phyloP scores from a whole-genome alignment of 2,888 invertebrate species.

The Liopterus haemorrhoidalis region DNA sequence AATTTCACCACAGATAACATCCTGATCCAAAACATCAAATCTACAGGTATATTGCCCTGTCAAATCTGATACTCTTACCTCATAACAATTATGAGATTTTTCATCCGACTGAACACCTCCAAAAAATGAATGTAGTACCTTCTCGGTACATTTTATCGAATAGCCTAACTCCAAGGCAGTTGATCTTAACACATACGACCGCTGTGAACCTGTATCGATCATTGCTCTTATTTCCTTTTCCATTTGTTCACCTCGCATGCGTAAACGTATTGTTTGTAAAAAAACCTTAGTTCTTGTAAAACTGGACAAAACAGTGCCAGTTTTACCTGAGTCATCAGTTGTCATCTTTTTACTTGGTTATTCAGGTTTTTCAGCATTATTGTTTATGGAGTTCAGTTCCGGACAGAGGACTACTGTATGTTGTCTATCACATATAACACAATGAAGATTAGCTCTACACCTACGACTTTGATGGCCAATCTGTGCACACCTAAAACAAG shows the following conservation, averaged over 20 bases:
- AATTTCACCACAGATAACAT: constrained; percentile 2
- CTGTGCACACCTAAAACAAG: constrained; percentile 33
- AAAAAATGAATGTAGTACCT: constrained; percentile 4
- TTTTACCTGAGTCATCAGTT: no score
- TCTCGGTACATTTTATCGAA: neutral
- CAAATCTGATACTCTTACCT: neutral
- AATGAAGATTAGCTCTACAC: constrained; percentile 29
- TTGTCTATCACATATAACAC: constrained; percentile 29
- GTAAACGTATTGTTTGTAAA: constrained; percentile 11
- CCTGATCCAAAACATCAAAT: constrained; percentile 13
- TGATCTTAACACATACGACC: constrained; percentile 3
- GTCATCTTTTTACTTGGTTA: no score
- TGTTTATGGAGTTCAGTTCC: constrained; percentile 15
- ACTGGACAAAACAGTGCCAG: no score
- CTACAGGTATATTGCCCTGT: neutral
- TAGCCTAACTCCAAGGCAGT: neutral
- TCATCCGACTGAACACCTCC: constrained; percentile 18
- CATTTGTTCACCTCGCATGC: neutral
- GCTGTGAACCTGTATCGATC: constrained; percentile 6
- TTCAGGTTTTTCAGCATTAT: no score
- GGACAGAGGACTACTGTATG: constrained; percentile 33
- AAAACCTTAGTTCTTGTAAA: constrained; percentile 19
- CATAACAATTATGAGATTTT: constrained; percentile 13
- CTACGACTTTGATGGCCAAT: constrained; percentile 28
- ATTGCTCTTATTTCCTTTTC: constrained; percentile 2